phyloP scores from a whole-genome alignment of 92 coral and sea anemone species.

The Epizoanthus illoricatus region DNA sequence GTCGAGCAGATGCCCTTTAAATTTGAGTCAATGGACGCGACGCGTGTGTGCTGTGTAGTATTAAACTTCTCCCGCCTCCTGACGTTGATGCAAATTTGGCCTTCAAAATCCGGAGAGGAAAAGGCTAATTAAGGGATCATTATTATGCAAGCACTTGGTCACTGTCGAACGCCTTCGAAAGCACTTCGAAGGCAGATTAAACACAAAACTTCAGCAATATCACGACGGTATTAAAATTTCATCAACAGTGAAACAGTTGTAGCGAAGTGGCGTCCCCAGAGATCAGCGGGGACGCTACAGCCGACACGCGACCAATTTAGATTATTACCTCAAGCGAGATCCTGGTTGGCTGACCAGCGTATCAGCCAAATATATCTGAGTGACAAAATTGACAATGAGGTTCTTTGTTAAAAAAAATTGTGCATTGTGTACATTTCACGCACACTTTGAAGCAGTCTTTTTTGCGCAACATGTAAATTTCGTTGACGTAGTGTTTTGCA shows the following conservation, averaged over 20 bases:
- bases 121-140: constrained; percentile 8
- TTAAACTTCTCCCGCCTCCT: constrained; percentile 37
- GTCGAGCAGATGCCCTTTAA: background rate
- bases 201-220: constrained; percentile 11
- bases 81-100: constrained; percentile 30
- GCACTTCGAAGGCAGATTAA: constrained; percentile 15
- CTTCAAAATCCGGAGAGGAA: constrained; percentile 20
- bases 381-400: constrained; percentile 46
- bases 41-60: constrained; percentile 10
- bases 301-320: constrained; percentile 81
- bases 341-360: constrained; percentile 42
- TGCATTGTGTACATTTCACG: constrained; percentile 8
- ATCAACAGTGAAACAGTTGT: background rate
- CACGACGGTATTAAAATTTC: background rate
- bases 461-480: background rate
- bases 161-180: constrained; percentile 29
- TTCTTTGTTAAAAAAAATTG: background rate
- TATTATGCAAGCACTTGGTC: constrained; percentile 30
- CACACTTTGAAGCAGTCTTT: constrained; percentile 1
- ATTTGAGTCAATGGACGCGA: constrained; percentile 5
- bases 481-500: background rate
- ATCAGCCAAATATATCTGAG: constrained; percentile 49
- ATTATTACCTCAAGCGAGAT: constrained; percentile 31
- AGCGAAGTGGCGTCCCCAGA: constrained; percentile 38
- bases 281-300: constrained; percentile 52